Conservation (phyloP, 2,888 invertebrate species). For the Spilosoma lubricipeda region DNA sequence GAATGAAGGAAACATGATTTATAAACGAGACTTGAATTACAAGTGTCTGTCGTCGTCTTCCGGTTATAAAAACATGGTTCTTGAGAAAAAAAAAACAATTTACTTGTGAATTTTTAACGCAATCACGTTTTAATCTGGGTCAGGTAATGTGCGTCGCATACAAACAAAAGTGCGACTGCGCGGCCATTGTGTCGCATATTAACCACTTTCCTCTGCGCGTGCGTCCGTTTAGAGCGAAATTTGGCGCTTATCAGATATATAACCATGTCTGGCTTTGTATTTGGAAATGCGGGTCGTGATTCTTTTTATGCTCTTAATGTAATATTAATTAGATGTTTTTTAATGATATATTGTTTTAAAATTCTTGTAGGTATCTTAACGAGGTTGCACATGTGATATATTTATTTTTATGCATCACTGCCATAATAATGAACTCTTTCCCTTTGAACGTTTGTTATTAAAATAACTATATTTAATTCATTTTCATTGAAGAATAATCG, state of each 20-base stretch:
- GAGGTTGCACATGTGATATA: background rate
- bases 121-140: conserved; percentile 50
- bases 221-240: conserved; percentile 32
- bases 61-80: conserved; percentile 43
- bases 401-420: background rate
- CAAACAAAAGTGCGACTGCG: conserved; percentile 26
- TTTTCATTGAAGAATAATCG: background rate
- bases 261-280: conserved; percentile 22
- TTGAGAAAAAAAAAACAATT: conserved; percentile 38
- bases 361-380: background rate
- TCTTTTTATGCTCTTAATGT: conserved; percentile 2
- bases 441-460: background rate
- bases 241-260: conserved; percentile 37
- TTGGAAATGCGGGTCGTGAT: conserved; percentile 28
- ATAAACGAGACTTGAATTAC: conserved; percentile 42
- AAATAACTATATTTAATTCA: background rate
- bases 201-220: conserved; percentile 42
- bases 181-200: conserved; percentile 35
- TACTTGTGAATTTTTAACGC: conserved; percentile 38
- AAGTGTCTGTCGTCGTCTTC: conserved; percentile 36
- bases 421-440: background rate
- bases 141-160: conserved; percentile 43
- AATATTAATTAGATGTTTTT: background rate
- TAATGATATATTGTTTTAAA: background rate
- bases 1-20: conserved; percentile 43